Base-by-base conservation (phyloP, 2,113 vertebrate genomes). In the Chascanopsetta lugubris region DNA sequence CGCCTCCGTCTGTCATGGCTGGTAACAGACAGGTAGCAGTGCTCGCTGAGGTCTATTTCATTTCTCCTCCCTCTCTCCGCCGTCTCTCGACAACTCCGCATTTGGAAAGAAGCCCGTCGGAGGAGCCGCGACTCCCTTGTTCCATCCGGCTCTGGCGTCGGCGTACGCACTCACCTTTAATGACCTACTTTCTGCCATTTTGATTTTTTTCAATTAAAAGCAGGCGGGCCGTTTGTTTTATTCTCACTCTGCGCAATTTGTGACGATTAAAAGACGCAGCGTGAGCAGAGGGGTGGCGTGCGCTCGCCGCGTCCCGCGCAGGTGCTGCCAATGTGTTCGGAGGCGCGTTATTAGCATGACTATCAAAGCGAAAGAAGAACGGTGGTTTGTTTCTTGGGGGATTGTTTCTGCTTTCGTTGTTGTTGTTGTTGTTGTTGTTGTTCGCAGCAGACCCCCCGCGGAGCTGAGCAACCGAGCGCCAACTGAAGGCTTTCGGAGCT, bases 331-430 rank as follows among this genome's bases (percentile, higher is more conserved):
- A 42, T 29, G 45, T 48, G 22, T 21, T 32, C n/a, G n/a, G 7
- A 32, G 27, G n/a, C 25, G 49, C 11, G 42, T 29, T 53, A 56
- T 73, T 3, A 42, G 21, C 32, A 58, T 12, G 56, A 53, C 21
- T 69, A 34, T 58, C 51, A 46, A 40, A 60, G 47, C 51, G 26
- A 22, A 26, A 49, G 24, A 50, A 8, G 17, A 56, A n/a, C 20
- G 20, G 38, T 42, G 49, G 54, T 9, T 4, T 9, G 25, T 55
- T 26, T 60, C 38, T 63, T 54, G 36, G 13, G 22, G 12, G 32
- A 43, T 0, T n/a, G 1, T 53, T 45, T 62, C 10, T 42, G 21
- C 36, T 58, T 53, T 47, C 38, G 17, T 8, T 55, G 32, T 27
- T 18, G 10, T 54, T 34, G 18, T 55, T 34, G n/a, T 47, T 17